phyloP scores from a whole-genome alignment of 2,888 invertebrate species.

The Oscheius myriophilus region DNA sequence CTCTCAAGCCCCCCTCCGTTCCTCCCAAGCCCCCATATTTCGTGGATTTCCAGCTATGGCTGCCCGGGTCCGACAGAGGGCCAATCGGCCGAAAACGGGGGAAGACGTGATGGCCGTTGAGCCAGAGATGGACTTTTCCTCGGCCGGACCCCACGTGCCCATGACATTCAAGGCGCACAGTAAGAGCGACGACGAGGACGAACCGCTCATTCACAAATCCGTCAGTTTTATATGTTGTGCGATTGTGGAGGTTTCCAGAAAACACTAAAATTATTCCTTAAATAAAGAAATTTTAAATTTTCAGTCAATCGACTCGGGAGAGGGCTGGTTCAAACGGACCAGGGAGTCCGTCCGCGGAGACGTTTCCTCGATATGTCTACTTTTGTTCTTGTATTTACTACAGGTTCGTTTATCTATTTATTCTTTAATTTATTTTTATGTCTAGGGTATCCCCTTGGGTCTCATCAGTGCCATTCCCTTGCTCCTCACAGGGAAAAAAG shows the following conservation, averaged over 20 bases:
- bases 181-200: constrained; percentile 37
- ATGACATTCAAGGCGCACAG: constrained; percentile 30
- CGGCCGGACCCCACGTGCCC: constrained; percentile 55
- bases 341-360: constrained; percentile 64
- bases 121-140: constrained; percentile 60
- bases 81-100: constrained; percentile 51
- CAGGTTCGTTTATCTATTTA: constrained; percentile 66
- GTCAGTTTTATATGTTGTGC: constrained; percentile 16
- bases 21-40: not conserved
- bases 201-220: constrained; percentile 39
- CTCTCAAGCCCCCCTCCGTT: not conserved
- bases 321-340: constrained; percentile 60
- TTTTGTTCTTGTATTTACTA: constrained; percentile 90
- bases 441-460: constrained; percentile 88
- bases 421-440: not conserved
- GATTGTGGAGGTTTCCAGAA: not conserved
- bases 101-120: constrained; percentile 69
- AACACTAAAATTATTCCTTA: not conserved
- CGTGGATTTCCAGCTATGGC: constrained; percentile 47
- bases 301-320: constrained; percentile 57
- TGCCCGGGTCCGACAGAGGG: constrained; percentile 45
- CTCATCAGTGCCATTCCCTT: constrained; percentile 92
- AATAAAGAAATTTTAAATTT: constrained; percentile 33
- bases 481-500: constrained; percentile 89
- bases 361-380: constrained; percentile 74